A percentile compares a stretch with the other conserved stretches of the same genome.
Conservation (phyloP, 2,113 vertebrate species). For the Myotis yumanensis region DNA sequence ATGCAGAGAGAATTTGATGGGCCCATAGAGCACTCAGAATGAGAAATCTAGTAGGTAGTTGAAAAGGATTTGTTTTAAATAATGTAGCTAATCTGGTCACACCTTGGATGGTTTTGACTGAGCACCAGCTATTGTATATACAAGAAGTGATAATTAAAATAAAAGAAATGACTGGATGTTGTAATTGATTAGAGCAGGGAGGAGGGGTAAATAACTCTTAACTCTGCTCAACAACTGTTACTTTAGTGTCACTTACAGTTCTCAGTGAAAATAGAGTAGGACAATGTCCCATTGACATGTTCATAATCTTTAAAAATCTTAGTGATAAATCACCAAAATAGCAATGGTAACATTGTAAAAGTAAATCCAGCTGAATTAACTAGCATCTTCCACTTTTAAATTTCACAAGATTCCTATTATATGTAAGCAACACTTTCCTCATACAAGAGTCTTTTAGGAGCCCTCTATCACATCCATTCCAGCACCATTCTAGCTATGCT, state of each 20-base stretch:
- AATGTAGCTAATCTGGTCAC: not conserved
- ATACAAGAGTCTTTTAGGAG: slow-evolving; percentile 30
- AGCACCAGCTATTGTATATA: not conserved
- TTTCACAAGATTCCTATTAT: not conserved
- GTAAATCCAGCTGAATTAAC: not conserved
- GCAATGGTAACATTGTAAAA: not conserved
- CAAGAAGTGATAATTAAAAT: not conserved
- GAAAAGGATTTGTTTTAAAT: not conserved
- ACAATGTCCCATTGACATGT: not conserved
- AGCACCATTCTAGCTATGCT: not conserved
- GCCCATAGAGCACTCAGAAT: too few species aligned
- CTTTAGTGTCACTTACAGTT: not conserved
- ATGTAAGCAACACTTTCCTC: slow-evolving; percentile 28
- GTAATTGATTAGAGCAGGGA: too few species aligned
- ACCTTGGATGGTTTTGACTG: not conserved
- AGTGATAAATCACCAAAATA: not conserved
- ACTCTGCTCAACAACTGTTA: not conserved
- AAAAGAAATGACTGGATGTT: not conserved
- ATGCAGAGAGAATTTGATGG: not conserved
- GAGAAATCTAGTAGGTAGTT: not conserved
- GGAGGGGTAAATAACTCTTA: not conserved
- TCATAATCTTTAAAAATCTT: not conserved
- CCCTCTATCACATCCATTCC: slow-evolving; percentile 55
- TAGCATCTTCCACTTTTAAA: slow-evolving; percentile 12
- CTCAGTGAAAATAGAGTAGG: not conserved